A percentile compares a stretch with the other conserved stretches of the same genome.
Conservation (phyloP, 2,888 invertebrate species). For the Xanthia togata region DNA sequence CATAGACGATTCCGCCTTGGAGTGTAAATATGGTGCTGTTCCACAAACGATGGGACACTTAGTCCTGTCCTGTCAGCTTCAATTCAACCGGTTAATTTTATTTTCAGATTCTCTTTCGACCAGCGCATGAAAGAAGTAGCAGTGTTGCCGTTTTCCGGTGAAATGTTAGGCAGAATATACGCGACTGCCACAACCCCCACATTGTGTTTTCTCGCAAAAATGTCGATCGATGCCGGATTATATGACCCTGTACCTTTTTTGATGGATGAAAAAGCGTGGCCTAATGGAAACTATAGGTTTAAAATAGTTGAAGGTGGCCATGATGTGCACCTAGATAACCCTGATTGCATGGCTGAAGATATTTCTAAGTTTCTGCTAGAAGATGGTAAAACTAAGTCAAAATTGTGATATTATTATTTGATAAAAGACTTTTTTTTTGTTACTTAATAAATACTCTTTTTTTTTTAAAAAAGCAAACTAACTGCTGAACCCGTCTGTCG, state of each 20-base stretch:
- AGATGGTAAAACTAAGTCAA: slow-evolving; percentile 61
- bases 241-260: slow-evolving; percentile 74
- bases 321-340: slow-evolving; percentile 90
- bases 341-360: slow-evolving; percentile 86
- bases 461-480: background rate
- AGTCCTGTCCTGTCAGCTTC: too few species aligned
- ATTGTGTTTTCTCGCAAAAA: slow-evolving; percentile 74
- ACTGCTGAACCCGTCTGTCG: too few species aligned
- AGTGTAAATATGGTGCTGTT: too few species aligned
- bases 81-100: background rate
- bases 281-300: slow-evolving; percentile 74
- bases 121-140: slow-evolving; percentile 80
- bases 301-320: slow-evolving; percentile 89
- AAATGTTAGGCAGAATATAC: slow-evolving; percentile 72
- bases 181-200: slow-evolving; percentile 74
- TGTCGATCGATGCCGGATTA: slow-evolving; percentile 62
- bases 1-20: too few species aligned
- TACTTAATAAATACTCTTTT: background rate
- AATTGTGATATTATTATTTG: slow-evolving; percentile 43
- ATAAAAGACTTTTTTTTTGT: background rate
- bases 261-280: slow-evolving; percentile 75
- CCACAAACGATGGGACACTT: too few species aligned
- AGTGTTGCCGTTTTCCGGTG: slow-evolving; percentile 73
- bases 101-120: slow-evolving; percentile 78
- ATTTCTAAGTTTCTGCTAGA: slow-evolving; percentile 77